A percentile compares a stretch with the other conserved stretches of the same genome.
These are phyloP conservation scores for Capra hircus DNA, from an alignment of 2,113 vertebrate genomes.

Conservation along the genomic window DNA sequence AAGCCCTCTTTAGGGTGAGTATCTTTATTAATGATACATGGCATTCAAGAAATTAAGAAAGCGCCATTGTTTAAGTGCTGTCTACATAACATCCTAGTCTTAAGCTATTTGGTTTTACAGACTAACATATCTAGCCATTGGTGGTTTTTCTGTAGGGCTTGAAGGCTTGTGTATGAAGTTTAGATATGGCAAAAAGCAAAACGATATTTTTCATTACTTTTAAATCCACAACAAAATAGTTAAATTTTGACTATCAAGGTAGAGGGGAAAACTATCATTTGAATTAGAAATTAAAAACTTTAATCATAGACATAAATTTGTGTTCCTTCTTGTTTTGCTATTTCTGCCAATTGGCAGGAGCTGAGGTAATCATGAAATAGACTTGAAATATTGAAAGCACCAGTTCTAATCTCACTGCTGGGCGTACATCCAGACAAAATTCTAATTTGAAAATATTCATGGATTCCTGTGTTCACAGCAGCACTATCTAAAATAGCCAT, in stretches of 20 bases:
- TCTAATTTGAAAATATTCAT: not conserved
- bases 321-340: not conserved
- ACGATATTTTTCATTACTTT: not conserved
- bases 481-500: not conserved
- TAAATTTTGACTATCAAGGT: not conserved
- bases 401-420: not conserved
- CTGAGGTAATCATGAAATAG: not conserved
- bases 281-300: not conserved
- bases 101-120: not conserved
- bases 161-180: not conserved
- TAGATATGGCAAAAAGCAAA: not conserved
- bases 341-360: not conserved
- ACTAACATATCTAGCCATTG: not conserved
- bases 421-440: not conserved
- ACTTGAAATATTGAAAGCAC: not conserved
- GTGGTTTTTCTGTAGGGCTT: not conserved
- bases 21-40: not conserved
- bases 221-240: not conserved
- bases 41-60: not conserved
- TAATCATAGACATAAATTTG: not conserved
- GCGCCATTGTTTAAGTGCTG: not conserved
- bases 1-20: not conserved
- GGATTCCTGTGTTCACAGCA: not conserved
- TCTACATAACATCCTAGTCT: not conserved
- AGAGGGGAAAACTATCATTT: not conserved